A percentile compares a stretch with the other conserved stretches of the same genome.
Evolutionary conservation across 2,888 invertebrate genomes (phyloP).

Genomic region (Erpobdella octoculata): DNA sequence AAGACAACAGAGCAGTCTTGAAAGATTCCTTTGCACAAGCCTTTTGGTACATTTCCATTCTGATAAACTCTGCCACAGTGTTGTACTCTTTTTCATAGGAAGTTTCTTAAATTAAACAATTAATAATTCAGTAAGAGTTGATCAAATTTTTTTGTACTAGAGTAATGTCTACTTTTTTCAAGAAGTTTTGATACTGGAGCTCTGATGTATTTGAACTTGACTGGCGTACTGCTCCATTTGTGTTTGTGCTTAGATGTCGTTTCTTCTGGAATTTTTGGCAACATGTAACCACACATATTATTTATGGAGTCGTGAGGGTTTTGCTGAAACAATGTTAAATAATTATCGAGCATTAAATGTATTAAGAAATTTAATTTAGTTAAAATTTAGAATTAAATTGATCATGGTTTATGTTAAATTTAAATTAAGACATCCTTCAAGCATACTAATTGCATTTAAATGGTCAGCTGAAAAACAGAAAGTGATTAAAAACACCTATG

Average conservation of each 20-base stretch:
- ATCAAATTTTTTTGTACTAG: background rate
- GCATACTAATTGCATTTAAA: too few relatives aligned
- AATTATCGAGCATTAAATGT: too few relatives aligned
- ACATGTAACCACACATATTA: background rate
- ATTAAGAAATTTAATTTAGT: too few relatives aligned
- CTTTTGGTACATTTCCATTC: slow-evolving; percentile 5
- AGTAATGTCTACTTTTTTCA: slow-evolving; percentile 3
- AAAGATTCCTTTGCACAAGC: slow-evolving; percentile 21
- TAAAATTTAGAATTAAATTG: too few relatives aligned
- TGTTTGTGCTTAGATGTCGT: background rate
- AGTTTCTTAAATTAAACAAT: background rate
- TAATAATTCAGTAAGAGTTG: background rate
- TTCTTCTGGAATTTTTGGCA: slow-evolving; percentile 9
- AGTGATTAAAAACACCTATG: too few relatives aligned
- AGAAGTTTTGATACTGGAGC: background rate
- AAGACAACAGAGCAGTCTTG: slow-evolving; percentile 10
- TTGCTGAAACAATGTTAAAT: too few relatives aligned
- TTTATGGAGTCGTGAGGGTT: background rate
- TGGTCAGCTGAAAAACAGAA: too few relatives aligned
- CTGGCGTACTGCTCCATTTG: slow-evolving; percentile 19
- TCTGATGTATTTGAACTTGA: slow-evolving; percentile 18
- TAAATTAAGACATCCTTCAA: too few relatives aligned
- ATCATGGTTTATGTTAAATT: too few relatives aligned
- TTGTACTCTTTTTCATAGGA: background rate
- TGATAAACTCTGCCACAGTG: slow-evolving; percentile 15